Base-by-base conservation (phyloP, 2,797 vertebrate species). In the Poliocrania exsul region DNA sequence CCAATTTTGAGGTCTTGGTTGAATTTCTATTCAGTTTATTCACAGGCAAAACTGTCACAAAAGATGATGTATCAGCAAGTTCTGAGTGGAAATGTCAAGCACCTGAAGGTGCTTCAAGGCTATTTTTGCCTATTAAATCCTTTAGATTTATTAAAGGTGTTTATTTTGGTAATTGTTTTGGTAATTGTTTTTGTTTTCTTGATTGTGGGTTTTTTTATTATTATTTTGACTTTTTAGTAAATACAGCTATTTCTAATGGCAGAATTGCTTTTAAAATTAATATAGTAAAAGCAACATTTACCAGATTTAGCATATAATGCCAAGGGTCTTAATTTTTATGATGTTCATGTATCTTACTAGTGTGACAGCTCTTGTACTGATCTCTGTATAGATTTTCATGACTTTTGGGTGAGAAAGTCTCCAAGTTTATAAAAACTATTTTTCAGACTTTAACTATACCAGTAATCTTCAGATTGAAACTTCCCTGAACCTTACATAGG, bases 1-100 rank as follows among this genome's bases (percentile, higher is more conserved):
- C 56, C 33, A 77, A 4, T 70, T 95, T 81, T 79, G 58, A 95
- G 31, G 23, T 81, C 47, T 49, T 11, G 17, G 29, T 28, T 95
- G 49, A 84, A 79, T 88, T 86, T 88, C 40, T 93, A 3, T 72
- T 95, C 35, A 31, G 35, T 80, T 90, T 86, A 12, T 66, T 56
- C 11, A 28, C 23, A 86, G 47, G 66, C 11, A 61, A 83, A 90
- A 70, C 50, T 47, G 33, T 70, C 11, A 49, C n/a, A 87, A 57
- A 71, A 67, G 38, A 25, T 46, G 19, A 49, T 51, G 17, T 51
- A 49, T 86, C 44, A 62, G 44, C 37, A 79, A 78, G 72, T 67
- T 69, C 38, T 65, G n/a, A 75, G 14, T 62, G 50, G 95, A 90
- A 95, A 77, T 50, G 16, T 6, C n/a, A 67, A 42, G 37, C 16